Percentiles rank a stretch among this genome's conserved stretches.
phyloP scores from a whole-genome alignment of 2,797 vertebrate species.

The Amblyopsis hoosieri region DNA sequence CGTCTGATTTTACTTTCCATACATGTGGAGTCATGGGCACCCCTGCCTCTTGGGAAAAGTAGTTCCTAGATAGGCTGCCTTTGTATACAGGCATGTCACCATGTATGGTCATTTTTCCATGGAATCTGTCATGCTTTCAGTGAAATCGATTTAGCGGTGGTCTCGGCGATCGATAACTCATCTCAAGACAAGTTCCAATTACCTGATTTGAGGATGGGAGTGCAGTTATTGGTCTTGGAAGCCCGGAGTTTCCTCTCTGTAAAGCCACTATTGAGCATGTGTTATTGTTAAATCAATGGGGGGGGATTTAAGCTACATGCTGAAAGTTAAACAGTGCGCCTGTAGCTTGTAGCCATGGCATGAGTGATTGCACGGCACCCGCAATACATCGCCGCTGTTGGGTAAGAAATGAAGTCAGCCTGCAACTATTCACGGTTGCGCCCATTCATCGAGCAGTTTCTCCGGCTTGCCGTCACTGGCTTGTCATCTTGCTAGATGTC shows the following conservation, averaged over 20 bases:
- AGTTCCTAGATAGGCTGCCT: background rate
- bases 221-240: constrained; percentile 47
- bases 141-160: constrained; percentile 40
- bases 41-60: background rate
- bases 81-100: constrained; percentile 1
- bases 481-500: background rate
- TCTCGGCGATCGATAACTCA: constrained; percentile 61
- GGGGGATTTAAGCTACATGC: constrained; percentile 37
- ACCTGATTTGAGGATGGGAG: constrained; percentile 23
- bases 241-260: constrained; percentile 42
- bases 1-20: background rate
- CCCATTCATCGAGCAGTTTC: constrained; percentile 4
- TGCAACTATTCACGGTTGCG: constrained; percentile 1
- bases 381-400: constrained; percentile 5
- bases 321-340: constrained; percentile 23
- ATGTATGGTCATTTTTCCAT: constrained; percentile 11
- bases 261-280: constrained; percentile 49
- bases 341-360: constrained; percentile 18
- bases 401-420: constrained; percentile 19
- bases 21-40: background rate
- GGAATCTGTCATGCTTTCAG: constrained; percentile 31
- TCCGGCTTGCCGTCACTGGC: background rate
- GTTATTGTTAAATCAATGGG: constrained; percentile 62
- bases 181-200: constrained; percentile 33
- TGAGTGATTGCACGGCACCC: constrained; percentile 10